Evolutionary conservation across 2,797 vertebrate species (phyloP).

Genomic region (Rhinella marina): DNA sequence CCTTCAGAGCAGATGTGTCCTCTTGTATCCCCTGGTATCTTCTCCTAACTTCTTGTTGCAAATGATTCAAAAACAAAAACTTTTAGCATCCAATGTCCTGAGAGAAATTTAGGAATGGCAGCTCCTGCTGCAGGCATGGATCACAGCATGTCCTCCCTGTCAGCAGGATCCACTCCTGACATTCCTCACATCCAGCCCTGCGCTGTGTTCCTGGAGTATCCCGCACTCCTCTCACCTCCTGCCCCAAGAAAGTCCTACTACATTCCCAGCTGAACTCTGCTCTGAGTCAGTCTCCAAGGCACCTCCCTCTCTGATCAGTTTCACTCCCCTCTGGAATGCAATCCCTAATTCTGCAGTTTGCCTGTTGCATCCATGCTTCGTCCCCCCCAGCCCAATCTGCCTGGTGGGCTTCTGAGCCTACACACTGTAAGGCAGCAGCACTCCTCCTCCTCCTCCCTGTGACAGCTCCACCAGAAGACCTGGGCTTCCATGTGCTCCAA

Average conservation of each 20-base stretch:
- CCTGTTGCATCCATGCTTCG: slow-evolving; percentile 21
- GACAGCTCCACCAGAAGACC: slow-evolving; percentile 36
- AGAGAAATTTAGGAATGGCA: too few relatives aligned
- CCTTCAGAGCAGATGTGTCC: too few relatives aligned
- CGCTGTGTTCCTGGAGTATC: neutral
- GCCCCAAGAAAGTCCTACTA: slow-evolving; percentile 35
- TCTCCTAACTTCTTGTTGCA: neutral
- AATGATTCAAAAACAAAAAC: neutral
- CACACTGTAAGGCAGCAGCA: neutral
- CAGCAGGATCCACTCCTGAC: neutral
- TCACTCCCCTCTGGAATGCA: slow-evolving; percentile 51
- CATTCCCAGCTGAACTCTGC: slow-evolving; percentile 26
- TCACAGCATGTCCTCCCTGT: neutral
- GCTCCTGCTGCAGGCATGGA: neutral
- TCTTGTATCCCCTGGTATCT: too few relatives aligned
- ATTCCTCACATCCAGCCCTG: neutral
- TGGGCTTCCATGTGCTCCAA: slow-evolving; percentile 23
- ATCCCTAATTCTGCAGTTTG: slow-evolving; percentile 28
- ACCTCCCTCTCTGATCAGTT: slow-evolving; percentile 51
- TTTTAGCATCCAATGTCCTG: neutral
- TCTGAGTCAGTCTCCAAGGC: slow-evolving; percentile 37
- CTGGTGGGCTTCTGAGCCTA: slow-evolving; percentile 36
- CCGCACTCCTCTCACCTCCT: slow-evolving; percentile 30
- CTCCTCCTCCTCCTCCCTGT: slow-evolving; percentile 32
- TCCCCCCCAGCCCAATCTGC: slow-evolving; percentile 9